A percentile compares a stretch with the other conserved stretches of the same genome.
These are phyloP conservation scores for Ondatra zibethicus DNA, from an alignment of 2,113 vertebrate genomes.

Conservation along the genomic window DNA sequence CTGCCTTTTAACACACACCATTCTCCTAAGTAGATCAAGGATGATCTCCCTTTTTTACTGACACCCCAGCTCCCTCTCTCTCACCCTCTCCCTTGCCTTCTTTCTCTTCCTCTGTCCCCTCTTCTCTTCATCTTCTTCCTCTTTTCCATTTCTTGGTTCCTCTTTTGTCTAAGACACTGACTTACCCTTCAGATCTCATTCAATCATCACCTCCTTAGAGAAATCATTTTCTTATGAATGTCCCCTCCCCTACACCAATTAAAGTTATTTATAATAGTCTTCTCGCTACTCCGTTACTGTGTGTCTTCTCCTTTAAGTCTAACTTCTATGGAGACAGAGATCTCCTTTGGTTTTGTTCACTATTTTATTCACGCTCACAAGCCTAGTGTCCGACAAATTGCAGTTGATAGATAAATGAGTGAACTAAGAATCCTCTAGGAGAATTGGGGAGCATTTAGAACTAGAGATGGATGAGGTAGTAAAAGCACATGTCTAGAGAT, in stretches of 20 bases:
- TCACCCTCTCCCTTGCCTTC: not conserved
- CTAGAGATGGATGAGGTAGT: not conserved
- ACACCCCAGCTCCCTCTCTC: not conserved
- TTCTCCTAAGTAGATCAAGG: not conserved
- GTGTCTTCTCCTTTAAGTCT: not conserved
- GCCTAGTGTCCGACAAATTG: not conserved
- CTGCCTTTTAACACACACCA: not conserved
- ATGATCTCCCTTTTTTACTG: too few relatives aligned
- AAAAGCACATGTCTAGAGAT: not conserved
- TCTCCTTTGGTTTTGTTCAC: not conserved
- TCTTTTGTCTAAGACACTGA: not conserved
- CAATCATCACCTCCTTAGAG: not conserved
- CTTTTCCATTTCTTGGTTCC: not conserved
- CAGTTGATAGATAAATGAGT: not conserved
- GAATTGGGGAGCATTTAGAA: not conserved
- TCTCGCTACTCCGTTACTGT: not conserved
- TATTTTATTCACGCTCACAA: not conserved
- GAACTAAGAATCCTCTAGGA: slow-evolving; percentile 13
- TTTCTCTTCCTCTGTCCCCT: too few relatives aligned
- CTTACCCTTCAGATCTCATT: slow-evolving; percentile 12
- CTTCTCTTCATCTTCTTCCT: too few relatives aligned
- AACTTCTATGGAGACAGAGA: not conserved
- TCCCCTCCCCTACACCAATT: not conserved
- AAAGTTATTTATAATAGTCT: not conserved
- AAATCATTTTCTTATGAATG: not conserved